Base-by-base conservation (phyloP, 2,797 vertebrate genomes). In the Gadopsis bispinosus region DNA sequence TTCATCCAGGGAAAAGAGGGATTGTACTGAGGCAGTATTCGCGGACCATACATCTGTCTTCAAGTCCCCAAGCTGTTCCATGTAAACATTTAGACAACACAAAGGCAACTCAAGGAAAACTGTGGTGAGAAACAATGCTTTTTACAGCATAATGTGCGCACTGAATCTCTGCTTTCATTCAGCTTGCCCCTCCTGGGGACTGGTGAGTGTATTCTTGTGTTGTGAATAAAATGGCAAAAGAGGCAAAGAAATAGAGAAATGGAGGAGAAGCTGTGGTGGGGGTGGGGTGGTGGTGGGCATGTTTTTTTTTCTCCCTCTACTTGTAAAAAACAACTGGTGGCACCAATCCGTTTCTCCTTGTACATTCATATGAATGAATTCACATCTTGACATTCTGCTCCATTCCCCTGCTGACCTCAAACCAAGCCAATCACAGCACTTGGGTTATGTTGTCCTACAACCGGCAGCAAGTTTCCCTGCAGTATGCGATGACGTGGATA, bases 61-160 rank as follows among this genome's bases (percentile, higher is more conserved):
- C 62, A 56, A 91, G 89, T 94, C 93, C 91, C 89, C 90, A 73
- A 94, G 94, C 91, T 91, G 90, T 93, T 94, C 91, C 88, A 86
- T 95, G 94, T 95, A 94, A 96, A 95, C 95, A 95, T 95, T 95
- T 94, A 92, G 94, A 93, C 92, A 93, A 89, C 91, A 93, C 92
- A 94, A 94, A 93, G 83, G 87, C 89, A 92, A 93, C 89, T 93
- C 85, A 89, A 92, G 84, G 86, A 91, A 93, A 92, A 92, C 84
- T 71, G 89, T 82, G 86, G 81, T 55, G 81, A 85, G 88, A 93
- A 93, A 95, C 93, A 93, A 94, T 92, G 92, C 88, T 92, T 91
- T 93, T 90, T 90, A 91, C 87, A 88, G 90, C 91, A 89, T 89
- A 91, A 94, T 91, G 91, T 80, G 85, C 83, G 78, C 87, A 76